Conservation (phyloP, 2,797 vertebrate genomes). For the Otolemur crassicaudatus region DNA sequence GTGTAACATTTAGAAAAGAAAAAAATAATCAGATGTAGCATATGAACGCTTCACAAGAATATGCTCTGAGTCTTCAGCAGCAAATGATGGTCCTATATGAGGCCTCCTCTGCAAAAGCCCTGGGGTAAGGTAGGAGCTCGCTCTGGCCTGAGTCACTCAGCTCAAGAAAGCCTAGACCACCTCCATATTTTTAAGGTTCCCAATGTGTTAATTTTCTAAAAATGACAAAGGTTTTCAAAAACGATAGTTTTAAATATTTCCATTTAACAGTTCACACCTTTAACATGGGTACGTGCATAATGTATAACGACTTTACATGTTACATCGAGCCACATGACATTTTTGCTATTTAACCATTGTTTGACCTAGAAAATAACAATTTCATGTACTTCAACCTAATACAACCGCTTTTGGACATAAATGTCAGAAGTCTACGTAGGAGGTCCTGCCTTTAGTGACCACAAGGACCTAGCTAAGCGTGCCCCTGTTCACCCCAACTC, state of each 20-base stretch:
- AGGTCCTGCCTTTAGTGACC: background rate
- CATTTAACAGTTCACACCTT: background rate
- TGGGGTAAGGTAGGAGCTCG: background rate
- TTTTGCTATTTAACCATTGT: background rate
- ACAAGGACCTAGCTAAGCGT: background rate
- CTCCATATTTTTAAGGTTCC: background rate
- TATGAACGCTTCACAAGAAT: background rate
- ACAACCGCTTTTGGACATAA: background rate
- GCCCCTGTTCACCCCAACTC: background rate
- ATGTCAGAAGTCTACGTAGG: background rate
- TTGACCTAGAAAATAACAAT: background rate
- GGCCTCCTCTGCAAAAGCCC: background rate
- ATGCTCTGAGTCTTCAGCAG: background rate
- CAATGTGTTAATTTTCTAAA: background rate
- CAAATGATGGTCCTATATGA: background rate
- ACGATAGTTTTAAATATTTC: background rate
- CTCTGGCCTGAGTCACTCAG: background rate
- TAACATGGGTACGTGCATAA: background rate
- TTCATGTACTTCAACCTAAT: background rate
- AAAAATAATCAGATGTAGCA: background rate
- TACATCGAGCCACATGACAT: background rate
- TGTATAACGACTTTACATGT: background rate
- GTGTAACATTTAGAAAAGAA: background rate
- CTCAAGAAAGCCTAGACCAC: background rate
- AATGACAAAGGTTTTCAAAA: constrained; percentile 39